Evolutionary conservation across 1,140 invertebrate species (phyloP).

Genomic region (Eriosoma lanigerum): DNA sequence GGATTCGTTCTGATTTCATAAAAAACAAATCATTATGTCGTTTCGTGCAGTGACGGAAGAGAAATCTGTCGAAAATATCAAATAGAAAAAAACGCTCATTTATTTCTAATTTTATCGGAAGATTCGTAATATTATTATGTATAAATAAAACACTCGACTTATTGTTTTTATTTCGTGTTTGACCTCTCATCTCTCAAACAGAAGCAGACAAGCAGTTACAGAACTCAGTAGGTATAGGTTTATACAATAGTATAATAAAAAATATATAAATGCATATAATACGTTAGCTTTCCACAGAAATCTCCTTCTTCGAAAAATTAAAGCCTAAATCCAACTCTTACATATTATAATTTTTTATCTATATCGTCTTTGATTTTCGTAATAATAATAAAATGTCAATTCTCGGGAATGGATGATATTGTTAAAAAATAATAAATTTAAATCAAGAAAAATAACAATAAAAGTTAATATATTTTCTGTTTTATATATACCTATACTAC

Average conservation of each 20-base stretch:
- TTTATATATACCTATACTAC: too few relatives aligned
- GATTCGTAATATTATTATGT: neutral
- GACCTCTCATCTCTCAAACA: neutral
- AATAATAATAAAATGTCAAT: too few relatives aligned
- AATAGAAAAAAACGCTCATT: neutral
- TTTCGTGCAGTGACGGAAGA: neutral
- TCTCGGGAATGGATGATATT: too few relatives aligned
- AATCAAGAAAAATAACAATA: too few relatives aligned
- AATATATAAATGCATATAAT: too few relatives aligned
- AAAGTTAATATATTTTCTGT: too few relatives aligned
- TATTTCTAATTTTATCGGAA: neutral
- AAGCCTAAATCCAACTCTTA: neutral
- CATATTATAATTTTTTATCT: too few relatives aligned
- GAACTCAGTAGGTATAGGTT: too few relatives aligned
- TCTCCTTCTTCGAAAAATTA: neutral
- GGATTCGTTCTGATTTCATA: slow-evolving; percentile 15
- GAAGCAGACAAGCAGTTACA: too few relatives aligned
- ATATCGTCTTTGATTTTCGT: too few relatives aligned
- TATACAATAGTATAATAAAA: too few relatives aligned
- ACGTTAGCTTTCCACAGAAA: neutral
- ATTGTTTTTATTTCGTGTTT: neutral
- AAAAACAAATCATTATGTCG: neutral
- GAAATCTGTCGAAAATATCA: neutral
- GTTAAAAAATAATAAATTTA: too few relatives aligned
- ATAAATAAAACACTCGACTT: neutral